Evolutionary conservation across 2,888 invertebrate species (phyloP), one percentile per base, ranked within the genome.

Genomic region (Drosophila mayaguana): DNA sequence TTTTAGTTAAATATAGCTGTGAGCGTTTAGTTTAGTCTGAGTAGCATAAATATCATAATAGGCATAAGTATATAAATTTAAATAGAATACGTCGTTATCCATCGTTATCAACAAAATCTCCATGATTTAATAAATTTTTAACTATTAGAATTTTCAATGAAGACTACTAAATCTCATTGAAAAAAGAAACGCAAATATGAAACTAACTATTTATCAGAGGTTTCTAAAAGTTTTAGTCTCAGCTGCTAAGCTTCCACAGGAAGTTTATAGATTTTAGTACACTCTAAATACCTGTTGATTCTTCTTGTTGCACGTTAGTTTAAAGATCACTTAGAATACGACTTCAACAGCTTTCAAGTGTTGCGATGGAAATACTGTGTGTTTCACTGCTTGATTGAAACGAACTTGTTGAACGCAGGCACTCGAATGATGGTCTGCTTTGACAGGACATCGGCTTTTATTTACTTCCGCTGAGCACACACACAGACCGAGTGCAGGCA

Each of bases 381-480:
- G 22, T 54, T 72, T 72, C 54, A 59, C 75, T 51, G 51, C 43
- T 63, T 20, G 65, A 48, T 78, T 43, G 63, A 74, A 70, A 67
- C 54, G 74, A 70, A 82, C 83, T 84, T 82, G 81, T 80, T 80
- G 80, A 91, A 80, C 83, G 79, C 87, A 80, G 81, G 83, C 70
- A 75, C 86, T 90, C 81, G 80, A 91, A 90, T 91, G 91, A 86
- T 91, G 77, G 59, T 79, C 75, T 81, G 63, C 54, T 67, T 65
- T 59, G 63, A 70, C 77, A 90, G 88, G 89, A 91, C 87, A 79
- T 82, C 86, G 69, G 91, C 89, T 91, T 91, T 89, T 88, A 88
- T 90, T 88, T 81, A 80, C 83, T 87, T 87, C 75, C 78, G 78
- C 42, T 59, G 69, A 63, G 78, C 71, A 79, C 73, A 72, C 69